phyloP scores from a whole-genome alignment of 1,140 invertebrate species.

The Anoplolepis gracilipes region DNA sequence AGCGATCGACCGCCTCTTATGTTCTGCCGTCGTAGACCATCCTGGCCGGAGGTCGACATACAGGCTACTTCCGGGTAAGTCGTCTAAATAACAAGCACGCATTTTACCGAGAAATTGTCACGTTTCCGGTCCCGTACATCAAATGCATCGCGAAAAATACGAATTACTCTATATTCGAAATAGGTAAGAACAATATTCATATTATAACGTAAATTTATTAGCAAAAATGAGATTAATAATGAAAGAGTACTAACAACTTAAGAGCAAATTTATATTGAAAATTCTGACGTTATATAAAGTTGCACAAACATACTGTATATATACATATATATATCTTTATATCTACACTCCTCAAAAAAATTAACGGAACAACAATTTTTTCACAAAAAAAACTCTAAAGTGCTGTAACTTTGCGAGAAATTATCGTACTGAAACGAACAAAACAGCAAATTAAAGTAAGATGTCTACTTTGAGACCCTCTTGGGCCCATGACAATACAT shows the following conservation, averaged over 20 bases:
- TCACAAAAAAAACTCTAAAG: no score
- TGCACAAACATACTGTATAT: background rate
- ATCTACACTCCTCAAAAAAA: no score
- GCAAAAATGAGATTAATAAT: background rate
- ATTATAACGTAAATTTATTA: no score
- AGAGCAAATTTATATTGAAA: background rate
- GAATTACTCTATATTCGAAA: background rate
- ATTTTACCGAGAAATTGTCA: background rate
- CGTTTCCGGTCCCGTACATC: background rate
- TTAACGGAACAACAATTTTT: no score
- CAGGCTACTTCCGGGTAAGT: conserved; percentile 92
- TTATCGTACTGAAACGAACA: no score
- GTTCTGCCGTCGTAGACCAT: conserved; percentile 91
- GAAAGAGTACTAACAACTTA: background rate
- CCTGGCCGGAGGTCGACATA: conserved; percentile 93
- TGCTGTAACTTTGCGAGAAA: no score
- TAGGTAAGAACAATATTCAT: background rate
- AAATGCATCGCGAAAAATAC: background rate
- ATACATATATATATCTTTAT: no score
- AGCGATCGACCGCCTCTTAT: conserved; percentile 88
- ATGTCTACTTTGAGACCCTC: no score
- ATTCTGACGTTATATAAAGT: background rate
- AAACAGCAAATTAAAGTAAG: no score
- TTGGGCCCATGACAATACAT: no score
- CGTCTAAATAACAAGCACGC: background rate